phyloP scores from a whole-genome alignment of 2,888 invertebrate species.

The Eupsilia transversa region DNA sequence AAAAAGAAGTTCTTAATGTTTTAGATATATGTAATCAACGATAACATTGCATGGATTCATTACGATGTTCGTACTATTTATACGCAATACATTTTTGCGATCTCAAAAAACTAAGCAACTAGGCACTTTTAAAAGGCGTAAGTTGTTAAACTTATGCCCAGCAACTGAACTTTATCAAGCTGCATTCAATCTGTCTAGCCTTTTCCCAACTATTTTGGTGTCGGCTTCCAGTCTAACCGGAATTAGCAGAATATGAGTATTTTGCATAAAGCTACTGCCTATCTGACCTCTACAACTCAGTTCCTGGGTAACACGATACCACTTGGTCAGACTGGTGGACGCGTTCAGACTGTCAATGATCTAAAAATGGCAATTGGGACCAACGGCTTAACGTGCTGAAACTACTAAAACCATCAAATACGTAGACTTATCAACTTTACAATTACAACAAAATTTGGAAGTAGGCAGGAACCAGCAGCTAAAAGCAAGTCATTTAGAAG shows the following conservation, averaged over 20 bases:
- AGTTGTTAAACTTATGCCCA: background rate
- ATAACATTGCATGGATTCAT: background rate
- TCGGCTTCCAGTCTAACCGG: background rate
- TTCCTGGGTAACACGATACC: background rate
- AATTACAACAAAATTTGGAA: background rate
- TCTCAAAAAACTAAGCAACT: background rate
- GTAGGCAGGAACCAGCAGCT: slow-evolving; percentile 13
- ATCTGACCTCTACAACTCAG: background rate
- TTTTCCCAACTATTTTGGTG: background rate
- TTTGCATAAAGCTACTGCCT: background rate
- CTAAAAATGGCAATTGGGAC: background rate
- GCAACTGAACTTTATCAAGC: background rate
- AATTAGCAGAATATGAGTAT: background rate
- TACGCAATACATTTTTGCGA: background rate
- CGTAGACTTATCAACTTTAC: background rate
- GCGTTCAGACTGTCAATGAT: background rate
- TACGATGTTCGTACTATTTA: too few species aligned
- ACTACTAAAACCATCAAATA: background rate
- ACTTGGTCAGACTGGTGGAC: background rate
- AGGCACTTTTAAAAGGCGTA: background rate
- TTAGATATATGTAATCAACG: background rate
- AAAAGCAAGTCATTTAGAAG: slow-evolving; percentile 58
- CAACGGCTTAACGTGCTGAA: background rate
- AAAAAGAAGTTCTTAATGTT: background rate
- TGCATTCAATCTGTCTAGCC: background rate